Evolutionary conservation across 2,888 invertebrate species (phyloP).

Genomic region (Choristoneura rosaceana): DNA sequence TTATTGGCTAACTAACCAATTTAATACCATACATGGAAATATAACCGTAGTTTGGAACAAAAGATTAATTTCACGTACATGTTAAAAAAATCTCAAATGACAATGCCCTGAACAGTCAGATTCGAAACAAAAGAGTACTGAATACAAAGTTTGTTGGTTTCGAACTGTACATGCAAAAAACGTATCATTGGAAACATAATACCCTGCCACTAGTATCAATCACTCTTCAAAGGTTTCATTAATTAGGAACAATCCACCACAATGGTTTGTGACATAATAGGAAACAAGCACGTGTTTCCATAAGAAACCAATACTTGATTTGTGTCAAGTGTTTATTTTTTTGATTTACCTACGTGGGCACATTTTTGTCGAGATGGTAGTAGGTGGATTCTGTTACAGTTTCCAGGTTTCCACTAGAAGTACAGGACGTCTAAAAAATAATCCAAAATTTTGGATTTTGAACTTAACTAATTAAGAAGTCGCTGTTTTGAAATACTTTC

Average conservation of each 20-base stretch:
- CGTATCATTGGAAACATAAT: not conserved
- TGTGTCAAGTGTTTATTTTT: no score
- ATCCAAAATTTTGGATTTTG: no score
- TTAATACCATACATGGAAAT: not conserved
- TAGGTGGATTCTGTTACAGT: no score
- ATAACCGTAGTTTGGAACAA: not conserved
- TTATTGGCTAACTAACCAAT: not conserved
- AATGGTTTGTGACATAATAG: no score
- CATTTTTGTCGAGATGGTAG: no score
- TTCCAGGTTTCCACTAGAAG: no score
- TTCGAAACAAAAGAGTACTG: constrained; percentile 28
- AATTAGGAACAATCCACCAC: not conserved
- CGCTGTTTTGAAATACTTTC: no score
- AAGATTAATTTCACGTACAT: not conserved
- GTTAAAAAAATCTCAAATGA: not conserved
- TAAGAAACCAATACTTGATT: no score
- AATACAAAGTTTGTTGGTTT: constrained; percentile 25
- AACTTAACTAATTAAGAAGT: no score
- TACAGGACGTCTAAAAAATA: no score
- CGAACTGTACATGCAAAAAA: constrained; percentile 14
- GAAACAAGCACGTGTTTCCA: no score
- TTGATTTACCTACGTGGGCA: no score
- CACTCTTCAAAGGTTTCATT: not conserved
- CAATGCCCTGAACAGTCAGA: constrained; percentile 16
- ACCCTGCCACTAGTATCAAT: not conserved